Conservation (phyloP, 2,797 vertebrate species). For the Amniataba percoides region DNA sequence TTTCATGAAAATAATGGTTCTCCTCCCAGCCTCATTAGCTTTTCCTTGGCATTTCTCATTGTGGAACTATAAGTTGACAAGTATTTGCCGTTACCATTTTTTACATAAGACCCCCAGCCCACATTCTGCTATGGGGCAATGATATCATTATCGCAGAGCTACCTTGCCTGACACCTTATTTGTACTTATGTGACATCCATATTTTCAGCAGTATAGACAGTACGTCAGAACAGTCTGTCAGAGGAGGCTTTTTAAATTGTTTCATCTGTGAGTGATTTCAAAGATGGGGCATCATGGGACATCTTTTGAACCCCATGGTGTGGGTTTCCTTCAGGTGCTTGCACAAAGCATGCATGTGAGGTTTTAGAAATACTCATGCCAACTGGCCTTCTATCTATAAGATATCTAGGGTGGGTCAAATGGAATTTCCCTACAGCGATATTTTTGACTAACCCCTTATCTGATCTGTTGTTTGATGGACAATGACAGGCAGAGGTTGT, state of each 20-base stretch:
- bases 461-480: not conserved
- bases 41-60: constrained; percentile 16
- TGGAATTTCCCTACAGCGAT: not conserved
- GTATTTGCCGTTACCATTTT: constrained; percentile 53
- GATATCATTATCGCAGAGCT: constrained; percentile 48
- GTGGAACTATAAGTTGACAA: constrained; percentile 21
- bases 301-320: not conserved
- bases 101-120: too few relatives aligned
- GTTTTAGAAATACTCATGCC: not conserved
- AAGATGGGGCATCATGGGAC: constrained; percentile 8
- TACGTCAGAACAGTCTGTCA: constrained; percentile 42
- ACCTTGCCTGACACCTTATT: constrained; percentile 34
- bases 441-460: not conserved
- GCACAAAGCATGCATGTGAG: not conserved
- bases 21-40: constrained; percentile 19
- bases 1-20: constrained; percentile 10
- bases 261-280: constrained; percentile 40
- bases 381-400: not conserved
- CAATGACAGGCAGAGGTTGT: not conserved
- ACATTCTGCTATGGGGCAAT: constrained; percentile 29
- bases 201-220: constrained; percentile 27
- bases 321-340: not conserved
- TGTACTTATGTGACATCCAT: constrained; percentile 23
- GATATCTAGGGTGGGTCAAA: not conserved
- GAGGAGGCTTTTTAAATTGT: constrained; percentile 13